These are phyloP conservation scores for Drosophila paramelanica DNA, from an alignment of 2,888 invertebrate genomes.

Conservation along the genomic window DNA sequence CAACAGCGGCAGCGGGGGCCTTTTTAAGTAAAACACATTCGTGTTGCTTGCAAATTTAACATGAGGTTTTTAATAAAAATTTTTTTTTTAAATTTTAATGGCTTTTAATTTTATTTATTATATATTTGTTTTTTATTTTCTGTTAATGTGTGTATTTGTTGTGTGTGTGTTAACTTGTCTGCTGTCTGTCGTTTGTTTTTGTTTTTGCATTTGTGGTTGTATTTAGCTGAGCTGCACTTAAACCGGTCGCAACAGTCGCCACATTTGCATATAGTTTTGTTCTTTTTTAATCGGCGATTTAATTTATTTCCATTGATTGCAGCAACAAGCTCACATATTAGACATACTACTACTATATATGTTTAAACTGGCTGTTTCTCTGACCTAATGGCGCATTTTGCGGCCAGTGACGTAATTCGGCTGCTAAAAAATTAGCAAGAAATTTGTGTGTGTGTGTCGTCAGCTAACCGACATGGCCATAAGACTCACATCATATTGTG, in stretches of 20 bases:
- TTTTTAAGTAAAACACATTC: constrained; percentile 11
- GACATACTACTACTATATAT: constrained; percentile 22
- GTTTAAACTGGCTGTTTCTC: constrained; percentile 16
- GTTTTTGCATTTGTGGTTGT: constrained; percentile 24
- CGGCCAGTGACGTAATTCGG: constrained; percentile 70
- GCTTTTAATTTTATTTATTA: constrained; percentile 47
- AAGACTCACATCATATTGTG: constrained; percentile 39
- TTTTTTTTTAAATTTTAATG: constrained; percentile 38
- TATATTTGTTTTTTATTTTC: constrained; percentile 25
- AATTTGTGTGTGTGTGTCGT: constrained; percentile 40
- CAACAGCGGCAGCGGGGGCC: background rate
- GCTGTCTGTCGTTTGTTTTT: constrained; percentile 34
- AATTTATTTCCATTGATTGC: constrained; percentile 77
- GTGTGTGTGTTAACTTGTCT: constrained; percentile 13
- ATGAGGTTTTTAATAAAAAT: constrained; percentile 21
- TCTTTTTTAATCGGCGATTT: constrained; percentile 68
- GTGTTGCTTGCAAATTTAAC: constrained; percentile 19
- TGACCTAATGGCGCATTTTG: constrained; percentile 58
- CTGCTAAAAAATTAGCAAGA: constrained; percentile 62
- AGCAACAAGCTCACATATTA: constrained; percentile 49
- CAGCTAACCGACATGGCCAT: constrained; percentile 14
- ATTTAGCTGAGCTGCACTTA: constrained; percentile 66
- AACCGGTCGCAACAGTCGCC: constrained; percentile 65
- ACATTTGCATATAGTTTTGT: constrained; percentile 77
- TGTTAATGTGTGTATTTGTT: constrained; percentile 24